Evolutionary conservation across 2,113 vertebrate genomes (phyloP).

Genomic region (Sceloporus undulatus): DNA sequence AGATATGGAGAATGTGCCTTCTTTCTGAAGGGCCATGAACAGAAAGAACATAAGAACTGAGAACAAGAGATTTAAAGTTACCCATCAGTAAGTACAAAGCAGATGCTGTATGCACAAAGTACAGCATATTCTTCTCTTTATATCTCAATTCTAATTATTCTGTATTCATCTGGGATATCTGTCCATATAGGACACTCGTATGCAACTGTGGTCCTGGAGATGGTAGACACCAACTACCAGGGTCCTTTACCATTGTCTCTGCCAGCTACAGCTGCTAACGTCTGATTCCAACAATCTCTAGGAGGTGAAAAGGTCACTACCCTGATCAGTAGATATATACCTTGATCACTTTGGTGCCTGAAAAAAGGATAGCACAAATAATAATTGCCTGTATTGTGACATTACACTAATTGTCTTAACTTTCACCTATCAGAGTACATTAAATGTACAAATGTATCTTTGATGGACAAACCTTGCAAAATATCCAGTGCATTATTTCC

Average conservation of each 20-base stretch:
- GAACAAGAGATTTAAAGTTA: not conserved
- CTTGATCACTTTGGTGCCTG: too few relatives aligned
- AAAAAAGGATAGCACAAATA: too few relatives aligned
- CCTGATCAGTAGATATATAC: too few relatives aligned
- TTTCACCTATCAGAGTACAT: not conserved
- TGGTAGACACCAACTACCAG: too few relatives aligned
- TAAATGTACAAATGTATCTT: not conserved
- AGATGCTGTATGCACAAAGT: too few relatives aligned
- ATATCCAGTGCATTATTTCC: not conserved
- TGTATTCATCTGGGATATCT: too few relatives aligned
- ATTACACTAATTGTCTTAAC: conserved; percentile 35
- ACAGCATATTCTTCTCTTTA: not conserved
- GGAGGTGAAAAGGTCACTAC: too few relatives aligned
- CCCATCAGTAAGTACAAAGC: not conserved
- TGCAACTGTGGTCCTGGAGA: too few relatives aligned
- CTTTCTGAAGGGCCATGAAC: not conserved
- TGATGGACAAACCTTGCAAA: not conserved
- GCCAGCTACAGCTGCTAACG: too few relatives aligned
- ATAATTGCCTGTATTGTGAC: not conserved
- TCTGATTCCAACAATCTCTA: too few relatives aligned
- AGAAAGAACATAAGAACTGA: not conserved
- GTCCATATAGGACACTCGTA: too few relatives aligned
- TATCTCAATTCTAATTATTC: not conserved
- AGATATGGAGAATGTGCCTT: not conserved
- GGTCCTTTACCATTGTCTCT: too few relatives aligned